Evolutionary conservation across 2,797 vertebrate genomes (phyloP), one percentile per base, ranked within the genome.

Genomic region (Meda fulgida): DNA sequence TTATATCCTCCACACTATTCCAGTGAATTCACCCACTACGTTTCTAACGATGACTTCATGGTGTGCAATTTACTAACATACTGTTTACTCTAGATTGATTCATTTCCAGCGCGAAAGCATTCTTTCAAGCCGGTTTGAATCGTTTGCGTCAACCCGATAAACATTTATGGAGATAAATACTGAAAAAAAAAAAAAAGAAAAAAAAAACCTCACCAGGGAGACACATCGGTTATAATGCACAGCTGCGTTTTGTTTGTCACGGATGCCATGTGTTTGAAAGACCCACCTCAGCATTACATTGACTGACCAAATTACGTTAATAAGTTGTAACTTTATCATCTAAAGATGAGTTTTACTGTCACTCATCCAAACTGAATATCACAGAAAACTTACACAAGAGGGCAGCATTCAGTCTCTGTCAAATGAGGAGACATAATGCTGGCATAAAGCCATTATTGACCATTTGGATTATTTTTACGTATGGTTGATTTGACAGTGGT

Each of bases 321-420:
- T 21, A 48, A 36, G 11, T 67, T 60, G 5, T 43, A 29, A 58
- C 19, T 53, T 75, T 36, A 55, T 7, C 13, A 9, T 40, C 53
- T 58, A 7, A 79, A 63, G n/a, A 21, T 46, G 6, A 40, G 3
- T 13, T 75, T 65, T 75, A 46, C 11, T 23, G 4, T 72, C 38
- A 36, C 58, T 4, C 23, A 36, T 26, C 2, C 65, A 26, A 23
- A 18, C 14, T 63, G 40, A 69, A 78, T 2, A 53, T 23, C 66
- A 43, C 36, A 87, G 14, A 26, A 21, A 65, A 69, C 38, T 6
- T 36, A 72, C 88, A 82, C 86, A 66, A 87, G 84, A 86, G 69
- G 86, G 75, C 86, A 82, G 86, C 81, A 72, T 82, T 85, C 5
- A 58, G 69, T 79, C 26, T 78, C 26, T 31, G 40, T 71, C 6